Percentiles rank a stretch among this genome's conserved stretches.
phyloP scores from a whole-genome alignment of 2,797 vertebrate genomes.

The Eospalax fontanierii region DNA sequence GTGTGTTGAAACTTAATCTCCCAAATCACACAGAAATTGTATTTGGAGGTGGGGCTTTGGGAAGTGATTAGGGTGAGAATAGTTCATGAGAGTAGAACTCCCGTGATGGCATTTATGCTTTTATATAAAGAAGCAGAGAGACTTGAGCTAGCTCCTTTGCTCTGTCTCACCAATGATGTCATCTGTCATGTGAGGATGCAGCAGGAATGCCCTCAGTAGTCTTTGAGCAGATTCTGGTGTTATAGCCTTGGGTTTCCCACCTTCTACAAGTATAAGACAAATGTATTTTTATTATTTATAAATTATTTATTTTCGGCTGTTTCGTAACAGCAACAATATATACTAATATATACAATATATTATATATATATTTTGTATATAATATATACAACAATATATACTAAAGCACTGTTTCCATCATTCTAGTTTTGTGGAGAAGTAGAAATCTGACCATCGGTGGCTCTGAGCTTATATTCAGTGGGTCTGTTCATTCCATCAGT shows the following conservation, averaged over 20 bases:
- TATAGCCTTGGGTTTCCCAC: not conserved
- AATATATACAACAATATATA: too few relatives aligned
- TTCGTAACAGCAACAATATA: not conserved
- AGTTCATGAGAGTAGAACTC: not conserved
- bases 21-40: not conserved
- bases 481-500: not conserved
- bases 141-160: not conserved
- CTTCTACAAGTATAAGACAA: not conserved
- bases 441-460: not conserved
- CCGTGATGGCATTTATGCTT: not conserved
- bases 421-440: not conserved
- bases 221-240: not conserved
- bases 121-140: not conserved
- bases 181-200: not conserved
- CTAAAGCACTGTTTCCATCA: not conserved
- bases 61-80: not conserved
- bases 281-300: not conserved
- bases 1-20: not conserved
- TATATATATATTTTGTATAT: too few relatives aligned
- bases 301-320: not conserved
- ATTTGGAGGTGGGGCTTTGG: not conserved
- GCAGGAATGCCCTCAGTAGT: not conserved
- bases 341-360: too few relatives aligned
- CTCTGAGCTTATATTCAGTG: constrained; percentile 31
- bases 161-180: not conserved